phyloP scores from a whole-genome alignment of 92 coral and sea anemone genomes.

The Bergia sp. region DNA sequence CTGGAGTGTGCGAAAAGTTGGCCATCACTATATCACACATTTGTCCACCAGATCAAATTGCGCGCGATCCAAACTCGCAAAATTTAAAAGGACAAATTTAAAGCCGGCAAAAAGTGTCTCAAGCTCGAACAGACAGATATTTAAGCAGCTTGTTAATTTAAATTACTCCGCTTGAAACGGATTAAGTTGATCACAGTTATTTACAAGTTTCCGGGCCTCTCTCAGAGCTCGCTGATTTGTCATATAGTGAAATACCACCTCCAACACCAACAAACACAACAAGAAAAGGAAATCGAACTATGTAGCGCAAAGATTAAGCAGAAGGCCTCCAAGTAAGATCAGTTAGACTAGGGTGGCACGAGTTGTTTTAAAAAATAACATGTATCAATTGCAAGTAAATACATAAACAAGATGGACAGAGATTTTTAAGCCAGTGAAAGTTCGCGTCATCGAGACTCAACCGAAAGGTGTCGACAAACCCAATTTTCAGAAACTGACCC shows the following conservation, averaged over 20 bases:
- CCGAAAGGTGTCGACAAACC: conserved; percentile 43
- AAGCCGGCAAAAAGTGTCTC: not conserved
- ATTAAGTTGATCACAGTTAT: conserved; percentile 24
- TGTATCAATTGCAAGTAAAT: conserved; percentile 19
- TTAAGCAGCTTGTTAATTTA: conserved; percentile 23
- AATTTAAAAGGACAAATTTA: not conserved
- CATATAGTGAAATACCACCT: not conserved
- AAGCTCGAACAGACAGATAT: not conserved
- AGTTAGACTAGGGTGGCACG: conserved; percentile 26
- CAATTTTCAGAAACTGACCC: conserved; percentile 31
- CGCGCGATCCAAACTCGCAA: not conserved
- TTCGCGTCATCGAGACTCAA: conserved; percentile 38
- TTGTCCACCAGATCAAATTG: conserved; percentile 9
- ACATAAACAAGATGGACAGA: conserved; percentile 33
- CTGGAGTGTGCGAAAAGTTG: not conserved
- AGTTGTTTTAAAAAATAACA: conserved; percentile 27
- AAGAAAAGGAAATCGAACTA: conserved; percentile 19
- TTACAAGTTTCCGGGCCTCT: conserved; percentile 24
- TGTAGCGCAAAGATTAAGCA: conserved; percentile 6
- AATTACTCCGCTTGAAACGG: conserved; percentile 37
- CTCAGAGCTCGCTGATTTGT: not conserved
- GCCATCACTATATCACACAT: not conserved
- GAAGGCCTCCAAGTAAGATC: conserved; percentile 11
- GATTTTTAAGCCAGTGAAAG: conserved; percentile 12
- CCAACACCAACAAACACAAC: not conserved